Evolutionary conservation across 2,113 vertebrate species (phyloP), one percentile per base, ranked within the genome.

Genomic region (Ctenodactylus gundi): DNA sequence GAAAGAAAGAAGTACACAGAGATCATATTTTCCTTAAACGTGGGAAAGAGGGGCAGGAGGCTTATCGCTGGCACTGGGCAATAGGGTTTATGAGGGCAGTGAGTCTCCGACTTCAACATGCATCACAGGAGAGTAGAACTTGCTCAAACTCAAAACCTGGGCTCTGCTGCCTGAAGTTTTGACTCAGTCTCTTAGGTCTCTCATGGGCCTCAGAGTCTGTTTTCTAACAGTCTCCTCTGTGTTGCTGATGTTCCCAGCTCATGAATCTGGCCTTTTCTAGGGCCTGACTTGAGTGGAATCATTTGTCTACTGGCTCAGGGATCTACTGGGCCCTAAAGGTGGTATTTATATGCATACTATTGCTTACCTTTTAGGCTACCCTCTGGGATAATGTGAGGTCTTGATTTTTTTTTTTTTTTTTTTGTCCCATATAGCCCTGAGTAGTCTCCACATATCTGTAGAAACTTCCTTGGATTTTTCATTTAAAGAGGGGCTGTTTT

Each of bases 31-130:
- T 57, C 44, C 29, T 53, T 44, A 34, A 46, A 57, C 29, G 4
- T 21, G 36, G 62, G 15, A 18, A 20, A 21, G 20, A 10, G 4
- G 27, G n/a, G 23, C 6, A 0, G 34, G 53, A 49, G 18, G 6
- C 83, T 21, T 6, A 0, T 17, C 23, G 1, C 34, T 49, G 53
- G 25, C 12, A 1, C 0, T 3, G n/a, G n/a, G 51, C 55, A 31
- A 46, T 2, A 13, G 8, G 5, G 51, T 17, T 57, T 7, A 1
- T 18, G 27, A 51, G 57, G 57, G 18, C 46, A 31, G 18, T 3
- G 39, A 25, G 7, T 27, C 41, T 73, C 25, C 14, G 34, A 55
- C 11, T 23, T 14, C 0, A 39, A 41, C 76, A 41, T 1, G 27
- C 1, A 7, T 39, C 10, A 25, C 9, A 65, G n/a, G 53, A 31